Percentiles rank a stretch among this genome's conserved stretches.
phyloP scores from a whole-genome alignment of 1,140 invertebrate species.

The Leguminivora glycinivorella region DNA sequence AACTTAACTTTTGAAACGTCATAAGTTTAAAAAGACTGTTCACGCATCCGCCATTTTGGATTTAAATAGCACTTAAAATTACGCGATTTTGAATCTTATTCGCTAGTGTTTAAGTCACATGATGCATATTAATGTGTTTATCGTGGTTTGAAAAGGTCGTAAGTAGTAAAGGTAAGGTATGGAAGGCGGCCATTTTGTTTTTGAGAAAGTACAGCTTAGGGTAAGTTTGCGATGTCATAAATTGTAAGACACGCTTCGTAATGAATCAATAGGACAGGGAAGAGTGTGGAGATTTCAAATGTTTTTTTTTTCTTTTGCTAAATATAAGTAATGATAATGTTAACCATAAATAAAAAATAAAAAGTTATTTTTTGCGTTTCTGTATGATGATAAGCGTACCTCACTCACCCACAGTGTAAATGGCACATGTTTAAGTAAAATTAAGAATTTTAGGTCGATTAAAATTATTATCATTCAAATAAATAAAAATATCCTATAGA shows the following conservation, averaged over 20 bases:
- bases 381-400: no score
- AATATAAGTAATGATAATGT: slow-evolving; percentile 19
- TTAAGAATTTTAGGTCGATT: no score
- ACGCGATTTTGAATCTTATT: background rate
- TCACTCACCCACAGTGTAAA: no score
- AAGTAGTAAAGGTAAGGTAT: background rate
- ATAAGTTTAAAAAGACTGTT: no score
- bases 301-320: no score
- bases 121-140: background rate
- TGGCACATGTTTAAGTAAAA: no score
- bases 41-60: no score
- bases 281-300: slow-evolving; percentile 41
- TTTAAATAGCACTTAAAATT: background rate
- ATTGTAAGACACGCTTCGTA: slow-evolving; percentile 43
- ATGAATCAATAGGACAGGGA: slow-evolving; percentile 52
- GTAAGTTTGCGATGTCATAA: slow-evolving; percentile 33
- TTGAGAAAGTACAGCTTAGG: background rate
- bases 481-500: no score
- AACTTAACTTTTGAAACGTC: no score
- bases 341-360: no score
- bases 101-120: background rate
- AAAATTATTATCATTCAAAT: no score
- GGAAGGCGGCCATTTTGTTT: slow-evolving; percentile 1
- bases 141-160: background rate
- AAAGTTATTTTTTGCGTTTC: no score